These are phyloP conservation scores for Trisateles emortualis DNA, from an alignment of 2,888 invertebrate genomes.

Conservation along the genomic window DNA sequence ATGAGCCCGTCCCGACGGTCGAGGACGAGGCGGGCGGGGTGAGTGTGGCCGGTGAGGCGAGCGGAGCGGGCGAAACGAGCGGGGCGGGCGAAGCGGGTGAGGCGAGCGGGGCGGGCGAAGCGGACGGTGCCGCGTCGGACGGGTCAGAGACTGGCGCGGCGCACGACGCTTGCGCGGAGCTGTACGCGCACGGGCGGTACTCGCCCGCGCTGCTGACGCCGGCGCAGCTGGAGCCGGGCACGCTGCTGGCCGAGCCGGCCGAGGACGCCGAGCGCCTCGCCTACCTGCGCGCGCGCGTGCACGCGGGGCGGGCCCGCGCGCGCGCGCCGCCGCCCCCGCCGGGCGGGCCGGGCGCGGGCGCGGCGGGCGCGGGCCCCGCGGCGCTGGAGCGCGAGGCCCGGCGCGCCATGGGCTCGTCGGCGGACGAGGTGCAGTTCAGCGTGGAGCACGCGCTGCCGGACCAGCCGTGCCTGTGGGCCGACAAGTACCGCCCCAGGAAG, in stretches of 20 bases:
- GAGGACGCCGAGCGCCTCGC: constrained; percentile 92
- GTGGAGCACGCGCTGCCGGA: constrained; percentile 95
- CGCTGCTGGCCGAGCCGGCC: constrained; percentile 91
- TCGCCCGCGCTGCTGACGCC: constrained; percentile 91
- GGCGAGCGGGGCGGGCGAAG: background rate
- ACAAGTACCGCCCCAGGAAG: constrained; percentile 98
- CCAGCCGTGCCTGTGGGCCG: constrained; percentile 97
- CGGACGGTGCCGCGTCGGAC: background rate
- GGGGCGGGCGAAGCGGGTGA: background rate
- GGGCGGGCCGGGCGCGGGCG: constrained; percentile 92
- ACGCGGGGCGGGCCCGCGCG: constrained; percentile 82
- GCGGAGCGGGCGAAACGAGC: background rate
- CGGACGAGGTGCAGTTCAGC: constrained; percentile 96
- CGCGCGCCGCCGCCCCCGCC: constrained; percentile 92
- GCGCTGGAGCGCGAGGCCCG: constrained; percentile 73
- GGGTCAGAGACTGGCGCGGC: background rate
- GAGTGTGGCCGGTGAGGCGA: background rate
- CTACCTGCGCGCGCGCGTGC: constrained; percentile 90
- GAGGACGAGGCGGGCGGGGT: background rate
- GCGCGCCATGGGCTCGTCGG: constrained; percentile 93
- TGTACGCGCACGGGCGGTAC: constrained; percentile 92
- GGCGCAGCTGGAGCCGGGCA: constrained; percentile 90
- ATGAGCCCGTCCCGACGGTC: background rate
- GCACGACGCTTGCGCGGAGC: constrained; percentile 48
- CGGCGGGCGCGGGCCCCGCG: constrained; percentile 64